These are phyloP conservation scores for Exephanes ischioxanthus DNA, from an alignment of 2,888 invertebrate species.

Conservation along the genomic window DNA sequence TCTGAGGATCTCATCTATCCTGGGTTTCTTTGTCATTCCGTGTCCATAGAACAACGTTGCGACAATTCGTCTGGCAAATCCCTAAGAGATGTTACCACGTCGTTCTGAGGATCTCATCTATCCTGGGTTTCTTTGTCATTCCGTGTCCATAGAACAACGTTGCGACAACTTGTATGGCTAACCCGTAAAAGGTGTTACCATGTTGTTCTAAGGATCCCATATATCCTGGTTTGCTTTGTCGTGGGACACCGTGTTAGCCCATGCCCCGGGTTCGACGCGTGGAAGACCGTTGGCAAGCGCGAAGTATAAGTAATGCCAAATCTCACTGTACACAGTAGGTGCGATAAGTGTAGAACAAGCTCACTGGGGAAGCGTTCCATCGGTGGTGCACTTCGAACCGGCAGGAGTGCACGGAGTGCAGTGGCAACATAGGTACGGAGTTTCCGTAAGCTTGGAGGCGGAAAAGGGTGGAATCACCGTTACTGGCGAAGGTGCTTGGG, in stretches of 20 bases:
- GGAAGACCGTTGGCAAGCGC: not conserved
- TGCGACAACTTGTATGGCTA: not conserved
- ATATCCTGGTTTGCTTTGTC: not conserved
- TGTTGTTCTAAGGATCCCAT: not conserved
- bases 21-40: not conserved
- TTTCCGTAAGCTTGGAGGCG: slow-evolving; percentile 52
- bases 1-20: not conserved
- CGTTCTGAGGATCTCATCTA: not conserved
- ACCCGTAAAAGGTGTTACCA: not conserved
- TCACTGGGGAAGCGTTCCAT: slow-evolving; percentile 35
- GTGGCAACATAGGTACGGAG: slow-evolving; percentile 45
- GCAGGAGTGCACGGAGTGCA: slow-evolving; percentile 11
- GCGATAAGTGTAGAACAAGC: slow-evolving; percentile 16
- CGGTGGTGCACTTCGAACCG: not conserved
- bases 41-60: not conserved
- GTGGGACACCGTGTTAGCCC: not conserved
- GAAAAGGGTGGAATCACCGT: slow-evolving; percentile 59
- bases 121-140: not conserved
- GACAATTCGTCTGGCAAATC: not conserved
- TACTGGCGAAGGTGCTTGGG: slow-evolving; percentile 49
- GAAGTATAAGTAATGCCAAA: not conserved
- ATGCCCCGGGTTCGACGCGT: not conserved
- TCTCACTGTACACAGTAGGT: not conserved
- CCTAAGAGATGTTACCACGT: not conserved
- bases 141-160: not conserved